phyloP scores from a whole-genome alignment of 2,888 invertebrate species.

The Plagiodera versicolora region DNA sequence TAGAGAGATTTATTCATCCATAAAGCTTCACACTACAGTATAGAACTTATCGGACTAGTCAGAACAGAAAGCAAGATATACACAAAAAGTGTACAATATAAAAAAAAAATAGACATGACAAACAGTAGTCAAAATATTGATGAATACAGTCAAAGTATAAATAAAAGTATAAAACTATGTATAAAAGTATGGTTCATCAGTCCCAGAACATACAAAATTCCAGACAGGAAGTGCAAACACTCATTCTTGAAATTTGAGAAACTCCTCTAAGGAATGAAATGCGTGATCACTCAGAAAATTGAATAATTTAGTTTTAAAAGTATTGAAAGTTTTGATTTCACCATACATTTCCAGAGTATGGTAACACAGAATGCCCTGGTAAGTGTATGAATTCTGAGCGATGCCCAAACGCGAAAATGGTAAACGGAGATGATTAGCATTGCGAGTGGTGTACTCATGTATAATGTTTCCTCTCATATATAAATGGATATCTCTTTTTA shows the following conservation, averaged over 20 bases:
- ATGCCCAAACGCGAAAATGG: no score
- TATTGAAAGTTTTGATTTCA: not conserved
- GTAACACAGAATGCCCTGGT: not conserved
- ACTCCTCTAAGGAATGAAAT: conserved; percentile 1
- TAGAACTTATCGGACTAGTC: no score
- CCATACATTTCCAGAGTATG: not conserved
- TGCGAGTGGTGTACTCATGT: not conserved
- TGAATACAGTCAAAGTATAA: no score
- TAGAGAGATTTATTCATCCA: no score
- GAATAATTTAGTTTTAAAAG: not conserved
- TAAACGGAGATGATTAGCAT: not conserved
- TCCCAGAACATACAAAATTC: no score
- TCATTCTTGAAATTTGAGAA: not conserved
- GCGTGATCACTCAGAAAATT: not conserved
- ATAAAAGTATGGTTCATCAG: no score
- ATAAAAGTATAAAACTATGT: no score
- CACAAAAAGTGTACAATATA: no score
- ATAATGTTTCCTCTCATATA: not conserved
- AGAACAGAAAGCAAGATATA: no score
- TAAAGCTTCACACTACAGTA: no score
- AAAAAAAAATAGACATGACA: no score
- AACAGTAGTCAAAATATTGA: no score
- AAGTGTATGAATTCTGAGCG: not conserved
- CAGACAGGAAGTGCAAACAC: not conserved
- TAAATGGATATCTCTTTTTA: not conserved